phyloP scores from a whole-genome alignment of 2,797 vertebrate species.

The Sebastes jordani region DNA sequence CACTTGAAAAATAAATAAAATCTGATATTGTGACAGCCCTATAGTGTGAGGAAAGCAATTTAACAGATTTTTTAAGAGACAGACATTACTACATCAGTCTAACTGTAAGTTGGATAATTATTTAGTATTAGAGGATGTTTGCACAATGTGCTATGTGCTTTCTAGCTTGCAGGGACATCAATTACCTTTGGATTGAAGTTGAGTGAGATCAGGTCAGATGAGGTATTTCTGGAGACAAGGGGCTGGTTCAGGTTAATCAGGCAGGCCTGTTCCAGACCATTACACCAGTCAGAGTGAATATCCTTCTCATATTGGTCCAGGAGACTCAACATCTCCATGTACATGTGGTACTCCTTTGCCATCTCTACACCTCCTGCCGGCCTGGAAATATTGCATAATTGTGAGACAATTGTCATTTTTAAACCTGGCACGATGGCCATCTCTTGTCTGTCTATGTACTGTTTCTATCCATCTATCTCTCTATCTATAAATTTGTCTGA shows the following conservation, averaged over 20 bases:
- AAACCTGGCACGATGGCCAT: background rate
- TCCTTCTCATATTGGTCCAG: slow-evolving; percentile 80
- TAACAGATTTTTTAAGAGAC: background rate
- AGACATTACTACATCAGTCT: background rate
- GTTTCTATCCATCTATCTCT: background rate
- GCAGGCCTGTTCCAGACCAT: slow-evolving; percentile 79
- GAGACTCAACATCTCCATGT: slow-evolving; percentile 79
- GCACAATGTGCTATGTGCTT: background rate
- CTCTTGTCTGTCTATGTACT: background rate
- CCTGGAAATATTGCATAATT: slow-evolving; percentile 53
- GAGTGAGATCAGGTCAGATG: slow-evolving; percentile 80
- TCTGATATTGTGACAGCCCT: too few species aligned
- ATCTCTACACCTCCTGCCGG: slow-evolving; percentile 68
- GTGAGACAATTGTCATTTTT: background rate
- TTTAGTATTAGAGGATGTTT: background rate
- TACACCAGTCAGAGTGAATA: slow-evolving; percentile 82
- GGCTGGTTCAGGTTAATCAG: slow-evolving; percentile 85
- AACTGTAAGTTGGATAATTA: background rate
- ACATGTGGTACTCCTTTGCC: slow-evolving; percentile 76
- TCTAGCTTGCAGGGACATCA: background rate
- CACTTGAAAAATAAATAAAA: too few species aligned
- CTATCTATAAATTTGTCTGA: background rate
- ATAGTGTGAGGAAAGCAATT: background rate
- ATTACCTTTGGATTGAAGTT: slow-evolving; percentile 87
- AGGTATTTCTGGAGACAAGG: slow-evolving; percentile 76